Evolutionary conservation across 2,113 vertebrate species (phyloP).

Genomic region (Nesospiza acunhae): DNA sequence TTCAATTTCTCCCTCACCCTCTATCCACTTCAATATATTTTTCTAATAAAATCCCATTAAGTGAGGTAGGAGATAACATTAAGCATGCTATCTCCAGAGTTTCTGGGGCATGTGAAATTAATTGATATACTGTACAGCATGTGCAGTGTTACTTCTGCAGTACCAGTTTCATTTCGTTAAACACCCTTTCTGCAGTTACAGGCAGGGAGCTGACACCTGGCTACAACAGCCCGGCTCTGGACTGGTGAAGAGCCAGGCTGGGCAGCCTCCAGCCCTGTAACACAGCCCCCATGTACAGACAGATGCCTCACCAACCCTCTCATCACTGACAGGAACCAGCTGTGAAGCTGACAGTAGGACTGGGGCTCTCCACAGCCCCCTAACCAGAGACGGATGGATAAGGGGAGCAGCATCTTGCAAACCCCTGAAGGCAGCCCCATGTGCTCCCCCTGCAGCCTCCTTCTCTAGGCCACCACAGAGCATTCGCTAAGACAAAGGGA

Average conservation of each 20-base stretch:
- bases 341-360: background rate
- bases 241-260: background rate
- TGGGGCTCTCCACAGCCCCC: background rate
- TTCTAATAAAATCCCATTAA: background rate
- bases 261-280: background rate
- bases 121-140: background rate
- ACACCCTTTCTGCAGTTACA: accelerated
- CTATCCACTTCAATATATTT: background rate
- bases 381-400: background rate
- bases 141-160: accelerated
- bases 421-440: accelerated
- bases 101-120: background rate
- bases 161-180: background rate
- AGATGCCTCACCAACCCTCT: background rate
- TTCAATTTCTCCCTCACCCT: background rate
- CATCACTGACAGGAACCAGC: accelerated
- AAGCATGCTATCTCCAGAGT: background rate
- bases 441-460: background rate
- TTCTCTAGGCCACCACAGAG: background rate
- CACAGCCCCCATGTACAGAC: background rate
- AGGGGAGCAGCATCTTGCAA: accelerated
- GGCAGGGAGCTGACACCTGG: background rate
- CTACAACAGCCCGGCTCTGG: background rate
- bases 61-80: background rate
- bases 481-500: background rate